Percentiles rank a stretch among this genome's conserved stretches.
Conservation (phyloP, 2,888 invertebrate genomes). For the Drosophila aldrichi region DNA sequence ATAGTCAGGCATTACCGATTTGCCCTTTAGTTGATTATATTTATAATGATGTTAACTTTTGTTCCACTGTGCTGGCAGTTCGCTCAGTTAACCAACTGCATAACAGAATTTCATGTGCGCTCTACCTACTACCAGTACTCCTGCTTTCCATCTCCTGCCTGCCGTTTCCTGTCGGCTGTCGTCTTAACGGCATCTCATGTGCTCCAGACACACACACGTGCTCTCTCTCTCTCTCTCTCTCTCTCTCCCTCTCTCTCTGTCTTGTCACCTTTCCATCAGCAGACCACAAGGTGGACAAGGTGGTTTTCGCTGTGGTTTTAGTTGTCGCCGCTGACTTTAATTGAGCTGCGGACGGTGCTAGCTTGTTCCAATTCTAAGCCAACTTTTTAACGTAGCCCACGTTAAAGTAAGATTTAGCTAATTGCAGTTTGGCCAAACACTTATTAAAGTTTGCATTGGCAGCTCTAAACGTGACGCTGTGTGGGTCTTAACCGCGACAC, state of each 20-base stretch:
- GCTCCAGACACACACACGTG: neutral
- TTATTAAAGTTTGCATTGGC: constrained; percentile 15
- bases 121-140: neutral
- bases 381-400: constrained; percentile 31
- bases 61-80: constrained; percentile 18
- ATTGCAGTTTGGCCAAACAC: constrained; percentile 50
- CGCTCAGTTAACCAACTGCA: constrained; percentile 10
- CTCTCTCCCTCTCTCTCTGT: constrained; percentile 5
- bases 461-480: constrained; percentile 34
- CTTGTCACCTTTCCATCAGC: constrained; percentile 60
- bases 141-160: constrained; percentile 6
- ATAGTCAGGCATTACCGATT: too few relatives aligned
- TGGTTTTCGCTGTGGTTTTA: constrained; percentile 46
- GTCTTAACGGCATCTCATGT: constrained; percentile 39
- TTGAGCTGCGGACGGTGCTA: constrained; percentile 19
- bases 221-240: constrained; percentile 16
- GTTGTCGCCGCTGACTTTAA: constrained; percentile 34
- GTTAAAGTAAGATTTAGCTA: constrained; percentile 27
- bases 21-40: too few relatives aligned
- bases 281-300: constrained; percentile 59
- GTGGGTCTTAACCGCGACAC: constrained; percentile 50
- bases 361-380: constrained; percentile 31
- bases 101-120: constrained; percentile 19
- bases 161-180: constrained; percentile 40
- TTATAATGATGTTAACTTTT: neutral